Conservation (phyloP, 2,797 vertebrate genomes). For the Synaphobranchus kaupii region DNA sequence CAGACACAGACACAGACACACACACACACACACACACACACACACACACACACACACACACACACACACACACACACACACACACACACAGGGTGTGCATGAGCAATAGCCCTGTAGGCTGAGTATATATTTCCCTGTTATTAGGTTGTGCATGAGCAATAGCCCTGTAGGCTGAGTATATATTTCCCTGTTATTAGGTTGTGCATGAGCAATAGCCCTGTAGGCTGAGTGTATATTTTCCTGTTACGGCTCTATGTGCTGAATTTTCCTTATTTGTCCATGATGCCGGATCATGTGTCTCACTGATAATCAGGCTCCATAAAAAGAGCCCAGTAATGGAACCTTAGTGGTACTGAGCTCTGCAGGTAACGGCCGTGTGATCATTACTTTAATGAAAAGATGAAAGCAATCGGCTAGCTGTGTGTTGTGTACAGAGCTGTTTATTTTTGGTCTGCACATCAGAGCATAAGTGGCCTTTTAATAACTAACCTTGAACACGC, state of each 20-base stretch:
- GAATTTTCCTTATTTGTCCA: neutral
- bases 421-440: neutral
- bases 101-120: neutral
- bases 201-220: no score
- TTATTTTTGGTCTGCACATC: neutral
- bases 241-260: neutral
- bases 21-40: neutral
- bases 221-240: neutral
- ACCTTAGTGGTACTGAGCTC: neutral
- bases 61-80: neutral
- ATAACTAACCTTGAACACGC: neutral
- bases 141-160: no score
- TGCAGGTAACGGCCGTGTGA: neutral
- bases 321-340: neutral
- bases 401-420: neutral
- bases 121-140: neutral
- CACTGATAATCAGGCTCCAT: neutral
- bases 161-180: neutral
- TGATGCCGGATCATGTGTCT: neutral
- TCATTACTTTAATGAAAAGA: neutral
- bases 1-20: neutral
- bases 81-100: neutral
- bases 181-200: no score
- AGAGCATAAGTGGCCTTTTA: neutral
- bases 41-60: neutral